Base-by-base conservation (phyloP, 2,888 invertebrate genomes). In the Epirrhoe tristata region DNA sequence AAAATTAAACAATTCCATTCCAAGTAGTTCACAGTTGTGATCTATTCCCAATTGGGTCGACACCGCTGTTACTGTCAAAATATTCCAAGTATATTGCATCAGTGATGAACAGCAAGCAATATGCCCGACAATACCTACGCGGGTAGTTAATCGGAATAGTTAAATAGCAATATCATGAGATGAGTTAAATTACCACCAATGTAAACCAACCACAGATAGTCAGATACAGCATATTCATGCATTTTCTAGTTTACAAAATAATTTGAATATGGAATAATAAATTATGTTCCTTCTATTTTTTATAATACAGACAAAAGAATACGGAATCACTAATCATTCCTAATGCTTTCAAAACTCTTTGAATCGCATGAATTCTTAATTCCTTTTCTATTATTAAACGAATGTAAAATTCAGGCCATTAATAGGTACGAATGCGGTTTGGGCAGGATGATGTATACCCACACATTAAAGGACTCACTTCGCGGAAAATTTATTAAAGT, bases 401-500 rank as follows among this genome's bases (percentile, higher is more conserved):
- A 64, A 69, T 67, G 60, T 62, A 61, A 62, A 66, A 69, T 67
- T 72, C 55, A 64, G 55, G 32, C 46, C 64, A 39, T 63, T 65
- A 63, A 66, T 66, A 24, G 24, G 24, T 24, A 73, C 71, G 71
- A 72, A 66, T 74, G 74, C 64, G 74, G 70, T 71, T 64, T 46
- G 52, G 62, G 54, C 66, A 53, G 55, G 67, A 31, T 63, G 63
- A 60, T 63, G 61, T 71, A 74, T 51, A 74, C 72, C 77, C 24
- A 24, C 80, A 79, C 80, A 78, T 81, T 80, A 82, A 82, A 79
- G 72, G 73, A 73, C 58, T 58, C 70, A 73, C 72, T 77, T 74
- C 58, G 66, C 70, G 69, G 66, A 67, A 77, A 74, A 77, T 80
- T 76, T 77, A 78, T 76, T 71, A 78, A 78, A 75, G 71, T 77